Conservation (phyloP, 2,797 vertebrate genomes). For the Gymnocypris eckloni region DNA sequence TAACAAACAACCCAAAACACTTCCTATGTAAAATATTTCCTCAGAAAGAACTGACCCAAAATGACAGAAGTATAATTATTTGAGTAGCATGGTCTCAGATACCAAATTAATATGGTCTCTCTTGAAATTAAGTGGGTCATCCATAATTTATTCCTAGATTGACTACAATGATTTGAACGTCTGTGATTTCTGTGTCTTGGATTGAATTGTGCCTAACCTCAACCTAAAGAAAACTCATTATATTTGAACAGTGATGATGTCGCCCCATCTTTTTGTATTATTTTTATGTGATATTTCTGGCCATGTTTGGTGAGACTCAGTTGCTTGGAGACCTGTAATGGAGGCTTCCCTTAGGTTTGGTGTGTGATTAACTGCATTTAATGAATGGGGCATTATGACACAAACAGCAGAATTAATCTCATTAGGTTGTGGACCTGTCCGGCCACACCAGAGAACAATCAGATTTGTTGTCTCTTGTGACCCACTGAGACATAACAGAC, state of each 20-base stretch:
- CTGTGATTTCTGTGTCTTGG: background rate
- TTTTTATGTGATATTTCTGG: constrained; percentile 15
- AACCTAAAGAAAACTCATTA: constrained; percentile 25
- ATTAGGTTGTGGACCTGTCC: constrained; percentile 19
- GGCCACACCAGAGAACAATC: constrained; percentile 26
- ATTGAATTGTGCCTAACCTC: background rate
- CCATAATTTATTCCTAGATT: background rate
- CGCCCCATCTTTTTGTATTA: background rate
- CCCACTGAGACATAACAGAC: constrained; percentile 43
- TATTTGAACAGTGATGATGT: constrained; percentile 43
- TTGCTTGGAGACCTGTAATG: constrained; percentile 63
- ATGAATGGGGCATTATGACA: constrained; percentile 60
- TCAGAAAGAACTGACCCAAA: background rate
- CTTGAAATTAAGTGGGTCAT: background rate
- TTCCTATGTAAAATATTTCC: background rate
- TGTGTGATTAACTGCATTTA: constrained; percentile 53
- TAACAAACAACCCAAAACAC: background rate
- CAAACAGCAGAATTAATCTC: constrained; percentile 56
- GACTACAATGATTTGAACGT: background rate
- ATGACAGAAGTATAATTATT: background rate
- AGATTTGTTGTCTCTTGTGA: constrained; percentile 32
- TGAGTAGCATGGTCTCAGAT: background rate
- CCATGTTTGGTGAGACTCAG: constrained; percentile 34
- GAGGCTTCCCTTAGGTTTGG: constrained; percentile 50
- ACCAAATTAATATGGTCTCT: background rate